Evolutionary conservation across 2,797 vertebrate genomes (phyloP), one percentile per base, ranked within the genome.

Genomic region (Uromys caudimaculatus): DNA sequence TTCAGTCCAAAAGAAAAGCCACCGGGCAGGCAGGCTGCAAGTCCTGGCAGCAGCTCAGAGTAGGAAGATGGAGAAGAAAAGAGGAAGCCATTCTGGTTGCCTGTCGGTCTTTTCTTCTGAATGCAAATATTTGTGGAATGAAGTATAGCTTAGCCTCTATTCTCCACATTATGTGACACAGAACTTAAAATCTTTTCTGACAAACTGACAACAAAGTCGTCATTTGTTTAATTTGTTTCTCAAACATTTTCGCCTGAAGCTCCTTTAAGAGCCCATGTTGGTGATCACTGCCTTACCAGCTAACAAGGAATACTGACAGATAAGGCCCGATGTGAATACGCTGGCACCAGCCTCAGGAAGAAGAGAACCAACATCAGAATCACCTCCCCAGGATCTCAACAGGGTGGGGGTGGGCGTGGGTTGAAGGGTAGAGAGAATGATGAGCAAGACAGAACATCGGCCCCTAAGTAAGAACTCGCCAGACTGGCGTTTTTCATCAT

Each of bases 331-430:
- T 24, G 76, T 38, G 11, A 85, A n/a, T 58, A 95, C 88, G 29
- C 19, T 78, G 71, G 88, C 88, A 32, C 38, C 35, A 91, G 44
- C 2, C n/a, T 90, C 35, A 16, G 11, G 23, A 44, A 79, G 64
- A 86, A 96, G 79, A 92, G 24, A 87, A 54, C 27, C 86, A 78
- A 84, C 47, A 69, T 79, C 23, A 96, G 41, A 93, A 96, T 88
- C 44, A 44, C 56, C 90, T 88, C 32, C 56, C 47, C 10, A 87
- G 32, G 32, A 71, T 89, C 87, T 84, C 60, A 67, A 38, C 32
- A 6, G 32, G 21, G 13, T 35, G 0, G 32, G 32, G 64, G 14
- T 16, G 13, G 64, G 14, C 10, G 2, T 27, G 27, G 24, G 29
- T 27, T 1, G 35, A 23, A 58, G 47, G 10, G 5, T 13, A 6